A percentile compares a stretch with the other conserved stretches of the same genome.
phyloP scores from a whole-genome alignment of 1,140 invertebrate genomes.

The Drosophila bocki region DNA sequence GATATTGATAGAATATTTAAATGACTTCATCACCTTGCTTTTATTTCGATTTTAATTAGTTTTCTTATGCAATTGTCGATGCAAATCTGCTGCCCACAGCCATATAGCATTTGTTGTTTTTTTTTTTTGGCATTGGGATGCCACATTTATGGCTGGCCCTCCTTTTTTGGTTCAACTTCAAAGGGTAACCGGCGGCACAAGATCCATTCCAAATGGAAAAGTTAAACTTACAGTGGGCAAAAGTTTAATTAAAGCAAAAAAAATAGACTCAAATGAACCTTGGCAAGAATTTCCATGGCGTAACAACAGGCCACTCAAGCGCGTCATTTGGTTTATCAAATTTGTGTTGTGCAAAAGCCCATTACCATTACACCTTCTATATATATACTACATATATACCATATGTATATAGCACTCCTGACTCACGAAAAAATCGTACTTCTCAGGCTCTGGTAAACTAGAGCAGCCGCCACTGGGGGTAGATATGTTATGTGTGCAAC shows the following conservation, averaged over 20 bases:
- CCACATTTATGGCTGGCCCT: conserved; percentile 34
- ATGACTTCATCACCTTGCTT: not conserved
- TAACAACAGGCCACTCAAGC: conserved; percentile 36
- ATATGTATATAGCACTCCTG: conserved; percentile 5
- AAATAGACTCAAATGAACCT: conserved; percentile 35
- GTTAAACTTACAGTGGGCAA: conserved; percentile 41
- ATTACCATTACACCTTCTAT: not conserved
- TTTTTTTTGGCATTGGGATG: conserved; percentile 27
- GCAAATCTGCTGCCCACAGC: conserved; percentile 14
- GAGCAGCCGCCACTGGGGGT: conserved; percentile 34
- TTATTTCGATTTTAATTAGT: conserved; percentile 24
- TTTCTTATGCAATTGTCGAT: conserved; percentile 21
- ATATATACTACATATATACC: not conserved
- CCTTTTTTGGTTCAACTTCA: conserved; percentile 19
- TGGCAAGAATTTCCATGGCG: conserved; percentile 52
- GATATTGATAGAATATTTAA: not conserved
- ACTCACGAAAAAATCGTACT: conserved; percentile 31
- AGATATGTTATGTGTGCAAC: conserved; percentile 42
- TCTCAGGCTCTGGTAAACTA: conserved; percentile 22
- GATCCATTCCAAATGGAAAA: conserved; percentile 4
- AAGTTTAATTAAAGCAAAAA: conserved; percentile 43
- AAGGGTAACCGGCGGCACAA: conserved; percentile 25
- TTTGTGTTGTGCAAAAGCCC: conserved; percentile 33
- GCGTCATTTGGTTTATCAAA: conserved; percentile 53
- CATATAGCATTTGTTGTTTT: conserved; percentile 3